Conservation (phyloP, 2,797 vertebrate genomes). For the Sebastes paucispinis region DNA sequence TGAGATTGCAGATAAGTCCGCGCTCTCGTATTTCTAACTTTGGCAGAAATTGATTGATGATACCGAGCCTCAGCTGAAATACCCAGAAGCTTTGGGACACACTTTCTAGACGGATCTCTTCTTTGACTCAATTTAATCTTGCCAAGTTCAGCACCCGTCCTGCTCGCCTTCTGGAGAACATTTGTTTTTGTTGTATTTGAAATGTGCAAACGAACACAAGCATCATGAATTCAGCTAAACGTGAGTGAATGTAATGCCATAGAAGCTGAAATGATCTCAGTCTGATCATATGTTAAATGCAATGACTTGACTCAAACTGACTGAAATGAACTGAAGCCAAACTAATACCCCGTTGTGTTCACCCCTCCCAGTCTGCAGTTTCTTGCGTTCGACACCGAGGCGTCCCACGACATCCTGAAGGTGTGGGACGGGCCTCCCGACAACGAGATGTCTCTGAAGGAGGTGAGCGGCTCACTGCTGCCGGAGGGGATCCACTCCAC, state of each 20-base stretch:
- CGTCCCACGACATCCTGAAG: conserved; percentile 95
- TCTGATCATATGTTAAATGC: background rate
- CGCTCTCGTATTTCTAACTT: conserved; percentile 38
- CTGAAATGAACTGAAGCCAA: background rate
- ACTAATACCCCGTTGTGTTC: conserved; percentile 1
- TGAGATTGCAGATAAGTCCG: conserved; percentile 53
- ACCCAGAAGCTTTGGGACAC: conserved; percentile 18
- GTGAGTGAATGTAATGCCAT: background rate
- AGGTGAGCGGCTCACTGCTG: conserved; percentile 95
- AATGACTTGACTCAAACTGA: background rate
- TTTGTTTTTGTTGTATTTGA: background rate
- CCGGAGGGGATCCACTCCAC: conserved; percentile 97
- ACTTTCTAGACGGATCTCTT: background rate
- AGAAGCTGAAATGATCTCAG: background rate
- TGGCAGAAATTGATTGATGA: conserved; percentile 51
- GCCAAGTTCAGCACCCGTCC: conserved; percentile 1
- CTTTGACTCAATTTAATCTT: conserved; percentile 15
- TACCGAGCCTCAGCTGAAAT: conserved; percentile 38
- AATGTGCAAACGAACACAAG: background rate
- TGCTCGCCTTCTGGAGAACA: background rate
- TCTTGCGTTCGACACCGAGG: conserved; percentile 97
- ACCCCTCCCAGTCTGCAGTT: conserved; percentile 89
- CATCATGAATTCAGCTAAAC: background rate
- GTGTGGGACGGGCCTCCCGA: conserved; percentile 97
- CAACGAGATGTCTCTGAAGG: conserved; percentile 94